Evolutionary conservation across 2,113 vertebrate genomes (phyloP).

Genomic region (Cottus gobio): DNA sequence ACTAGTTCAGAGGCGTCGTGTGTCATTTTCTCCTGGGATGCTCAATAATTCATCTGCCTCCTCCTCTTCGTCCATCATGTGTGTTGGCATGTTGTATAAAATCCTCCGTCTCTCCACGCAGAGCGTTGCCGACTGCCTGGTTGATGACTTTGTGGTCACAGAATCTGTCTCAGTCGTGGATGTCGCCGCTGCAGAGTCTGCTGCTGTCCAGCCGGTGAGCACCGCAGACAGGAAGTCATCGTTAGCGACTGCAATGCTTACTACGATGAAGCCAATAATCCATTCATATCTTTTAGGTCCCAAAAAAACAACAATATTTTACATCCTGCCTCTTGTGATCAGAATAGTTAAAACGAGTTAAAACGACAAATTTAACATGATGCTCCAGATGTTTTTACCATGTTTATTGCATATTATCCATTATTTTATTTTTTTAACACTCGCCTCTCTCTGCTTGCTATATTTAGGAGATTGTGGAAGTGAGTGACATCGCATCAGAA

Average conservation of each 20-base stretch:
- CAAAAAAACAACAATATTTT: not conserved
- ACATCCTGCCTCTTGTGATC: not conserved
- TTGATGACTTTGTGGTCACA: conserved; percentile 62
- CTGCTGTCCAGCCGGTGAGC: conserved; percentile 49
- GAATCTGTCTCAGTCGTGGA: conserved; percentile 45
- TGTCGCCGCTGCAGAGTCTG: conserved; percentile 32
- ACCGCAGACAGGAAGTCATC: not conserved
- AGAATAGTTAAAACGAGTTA: not conserved
- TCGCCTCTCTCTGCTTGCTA: not conserved
- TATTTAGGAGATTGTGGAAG: conserved; percentile 41
- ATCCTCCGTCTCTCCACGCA: not conserved
- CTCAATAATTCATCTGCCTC: not conserved
- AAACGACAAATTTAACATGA: not conserved
- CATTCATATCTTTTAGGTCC: too few relatives aligned
- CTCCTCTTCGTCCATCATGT: not conserved
- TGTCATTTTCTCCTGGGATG: conserved; percentile 1
- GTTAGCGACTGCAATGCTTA: not conserved
- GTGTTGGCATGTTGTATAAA: not conserved
- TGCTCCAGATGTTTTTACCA: not conserved
- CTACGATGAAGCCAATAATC: too few relatives aligned
- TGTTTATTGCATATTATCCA: not conserved
- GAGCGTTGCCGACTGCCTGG: conserved; percentile 20
- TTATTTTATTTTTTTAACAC: not conserved
- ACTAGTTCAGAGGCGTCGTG: not conserved
- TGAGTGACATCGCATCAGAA: conserved; percentile 18